Evolutionary conservation across 2,113 vertebrate genomes (phyloP), one percentile per base, ranked within the genome.

Genomic region (Chrysochloris asiatica): DNA sequence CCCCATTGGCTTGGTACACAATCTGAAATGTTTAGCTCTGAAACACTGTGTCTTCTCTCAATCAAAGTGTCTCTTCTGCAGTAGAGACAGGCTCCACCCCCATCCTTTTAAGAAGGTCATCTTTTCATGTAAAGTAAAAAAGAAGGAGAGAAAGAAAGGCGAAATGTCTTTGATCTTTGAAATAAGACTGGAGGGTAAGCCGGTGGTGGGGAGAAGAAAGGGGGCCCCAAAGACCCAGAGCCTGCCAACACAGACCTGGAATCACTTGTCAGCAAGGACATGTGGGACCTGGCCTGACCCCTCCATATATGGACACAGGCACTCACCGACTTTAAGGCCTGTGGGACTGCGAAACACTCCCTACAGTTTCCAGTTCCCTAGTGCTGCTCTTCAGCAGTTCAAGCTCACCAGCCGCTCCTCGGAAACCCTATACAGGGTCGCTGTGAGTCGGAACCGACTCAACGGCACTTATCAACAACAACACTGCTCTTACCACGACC

Each of bases 41-140:
- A 86, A 41, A 65, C 47, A 67, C 36, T 48, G 33, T 45, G 10
- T 76, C 75, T 86, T 93, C 80, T 79, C 83, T 83, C 86, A 94
- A 75, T 56, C 71, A 81, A 86, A 45, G 38, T 79, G 36, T 89
- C 73, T 81, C 73, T 11, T 81, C 73, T 11, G 54, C 89, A 26
- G 13, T 77, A 87, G 30, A 85, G 36, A 75, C 6, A 47, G 65
- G 33, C 41, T 71, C n/a, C n/a, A n/a, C n/a, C 61, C 50, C 41
- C 5, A 50, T 13, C 45, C 45, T 83, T 92, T 76, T 59, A 79
- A 65, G 65, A 16, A 79, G 43, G 80, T 73, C 43, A 54, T 22
- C 21, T 90, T 89, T 87, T 87, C 54, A 48, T 36, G 45, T 85
- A 59, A 47, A 71, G 41, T 88, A 13, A 88, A 90, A 63, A 33